Evolutionary conservation across 2,113 vertebrate genomes (phyloP).

Genomic region (Pterophyllum scalare): DNA sequence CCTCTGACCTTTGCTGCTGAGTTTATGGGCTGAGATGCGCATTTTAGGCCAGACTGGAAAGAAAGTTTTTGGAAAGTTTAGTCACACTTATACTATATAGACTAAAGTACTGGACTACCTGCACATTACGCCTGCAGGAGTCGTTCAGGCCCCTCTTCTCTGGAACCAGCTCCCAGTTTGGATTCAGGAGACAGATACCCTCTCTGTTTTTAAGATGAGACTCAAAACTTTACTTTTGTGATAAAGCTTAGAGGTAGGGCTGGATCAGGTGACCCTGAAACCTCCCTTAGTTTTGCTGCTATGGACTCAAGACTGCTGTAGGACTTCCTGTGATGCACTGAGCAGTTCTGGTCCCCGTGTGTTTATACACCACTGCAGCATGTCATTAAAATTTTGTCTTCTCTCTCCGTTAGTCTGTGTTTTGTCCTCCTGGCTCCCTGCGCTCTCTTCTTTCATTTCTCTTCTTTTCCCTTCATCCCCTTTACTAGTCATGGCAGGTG

Average conservation of each 20-base stretch:
- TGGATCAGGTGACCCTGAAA: no score
- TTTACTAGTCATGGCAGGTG: no score
- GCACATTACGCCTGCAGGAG: neutral
- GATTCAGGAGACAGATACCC: neutral
- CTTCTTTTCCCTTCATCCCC: no score
- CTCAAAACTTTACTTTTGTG: neutral
- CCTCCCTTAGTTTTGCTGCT: no score
- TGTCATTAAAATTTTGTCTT: neutral
- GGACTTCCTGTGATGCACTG: no score
- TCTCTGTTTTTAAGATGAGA: neutral
- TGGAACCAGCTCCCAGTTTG: neutral
- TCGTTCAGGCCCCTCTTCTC: neutral
- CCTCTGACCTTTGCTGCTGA: neutral
- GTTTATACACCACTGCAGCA: neutral
- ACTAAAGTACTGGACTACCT: neutral
- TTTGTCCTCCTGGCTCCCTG: neutral
- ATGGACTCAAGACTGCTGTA: no score
- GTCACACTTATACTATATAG: neutral
- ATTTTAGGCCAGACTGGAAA: neutral
- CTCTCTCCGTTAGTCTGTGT: neutral
- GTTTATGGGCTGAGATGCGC: neutral
- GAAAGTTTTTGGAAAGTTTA: neutral
- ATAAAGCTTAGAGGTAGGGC: no score
- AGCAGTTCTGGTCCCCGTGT: neutral
- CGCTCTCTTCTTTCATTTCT: fast-evolving